A percentile compares a stretch with the other conserved stretches of the same genome.
Evolutionary conservation across 2,888 invertebrate species (phyloP).

Genomic region (Drosophila niveifrons): DNA sequence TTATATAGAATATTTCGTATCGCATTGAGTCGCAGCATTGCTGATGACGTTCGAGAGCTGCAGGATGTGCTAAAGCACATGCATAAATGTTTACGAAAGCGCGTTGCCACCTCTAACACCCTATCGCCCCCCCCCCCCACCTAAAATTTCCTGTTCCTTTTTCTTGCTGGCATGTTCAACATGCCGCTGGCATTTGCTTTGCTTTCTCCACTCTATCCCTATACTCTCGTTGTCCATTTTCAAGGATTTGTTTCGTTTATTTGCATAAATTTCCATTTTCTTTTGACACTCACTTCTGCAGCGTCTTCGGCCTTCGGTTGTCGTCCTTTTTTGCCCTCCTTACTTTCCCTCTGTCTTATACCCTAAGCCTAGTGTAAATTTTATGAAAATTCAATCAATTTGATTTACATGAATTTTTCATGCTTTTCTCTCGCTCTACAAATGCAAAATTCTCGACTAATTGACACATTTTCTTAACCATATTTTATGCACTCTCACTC

Average conservation of each 20-base stretch:
- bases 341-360: not conserved
- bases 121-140: not conserved
- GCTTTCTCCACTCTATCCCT: slow-evolving; percentile 32
- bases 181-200: slow-evolving; percentile 46
- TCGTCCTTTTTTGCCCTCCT: not conserved
- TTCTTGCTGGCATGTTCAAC: slow-evolving; percentile 28
- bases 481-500: slow-evolving; percentile 7
- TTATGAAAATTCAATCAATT: slow-evolving; percentile 80
- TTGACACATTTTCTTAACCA: slow-evolving; percentile 49
- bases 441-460: slow-evolving; percentile 46
- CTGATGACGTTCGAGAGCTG: slow-evolving; percentile 46
- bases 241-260: slow-evolving; percentile 74
- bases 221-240: slow-evolving; percentile 51
- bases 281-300: slow-evolving; percentile 25
- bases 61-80: slow-evolving; percentile 29
- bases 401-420: slow-evolving; percentile 76
- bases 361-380: slow-evolving; percentile 57
- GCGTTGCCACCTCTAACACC: slow-evolving; percentile 16
- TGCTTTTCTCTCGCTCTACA: slow-evolving; percentile 25
- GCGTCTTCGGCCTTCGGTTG: slow-evolving; percentile 5
- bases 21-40: slow-evolving; percentile 29
- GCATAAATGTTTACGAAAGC: slow-evolving; percentile 65
- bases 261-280: slow-evolving; percentile 79
- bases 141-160: not conserved
- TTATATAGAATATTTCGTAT: slow-evolving; percentile 1